Conservation (phyloP, 2,113 vertebrate species). For the Ailuropoda melanoleuca region DNA sequence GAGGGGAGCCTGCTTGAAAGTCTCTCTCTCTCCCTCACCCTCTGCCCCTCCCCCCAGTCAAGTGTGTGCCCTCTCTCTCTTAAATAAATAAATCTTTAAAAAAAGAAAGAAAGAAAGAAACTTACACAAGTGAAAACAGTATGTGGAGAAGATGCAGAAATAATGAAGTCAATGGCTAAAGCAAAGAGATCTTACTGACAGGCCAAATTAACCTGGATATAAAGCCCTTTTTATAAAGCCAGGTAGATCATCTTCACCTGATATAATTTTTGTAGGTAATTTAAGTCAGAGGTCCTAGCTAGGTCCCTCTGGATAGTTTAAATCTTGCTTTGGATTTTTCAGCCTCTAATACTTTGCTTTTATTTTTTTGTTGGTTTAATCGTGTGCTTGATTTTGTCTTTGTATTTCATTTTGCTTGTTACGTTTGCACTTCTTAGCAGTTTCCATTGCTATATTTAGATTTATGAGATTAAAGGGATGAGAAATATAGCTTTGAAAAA, state of each 20-base stretch:
- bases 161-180: background rate
- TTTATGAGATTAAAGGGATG: background rate
- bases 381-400: background rate
- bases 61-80: background rate
- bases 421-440: background rate
- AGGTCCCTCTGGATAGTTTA: background rate
- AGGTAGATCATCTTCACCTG: background rate
- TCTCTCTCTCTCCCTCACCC: background rate
- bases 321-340: constrained; percentile 11
- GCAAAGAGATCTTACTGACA: background rate
- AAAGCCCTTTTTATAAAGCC: background rate
- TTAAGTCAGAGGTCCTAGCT: background rate
- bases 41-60: background rate
- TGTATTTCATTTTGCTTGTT: background rate
- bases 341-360: background rate
- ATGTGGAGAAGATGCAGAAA: background rate
- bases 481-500: background rate
- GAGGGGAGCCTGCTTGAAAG: background rate
- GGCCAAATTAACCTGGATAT: background rate
- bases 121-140: background rate
- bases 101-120: background rate
- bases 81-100: background rate
- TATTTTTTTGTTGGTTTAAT: background rate
- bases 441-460: background rate
- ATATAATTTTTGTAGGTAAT: background rate